Conservation (phyloP, 2,888 invertebrate species). For the Sphaerophoria rueppellii region DNA sequence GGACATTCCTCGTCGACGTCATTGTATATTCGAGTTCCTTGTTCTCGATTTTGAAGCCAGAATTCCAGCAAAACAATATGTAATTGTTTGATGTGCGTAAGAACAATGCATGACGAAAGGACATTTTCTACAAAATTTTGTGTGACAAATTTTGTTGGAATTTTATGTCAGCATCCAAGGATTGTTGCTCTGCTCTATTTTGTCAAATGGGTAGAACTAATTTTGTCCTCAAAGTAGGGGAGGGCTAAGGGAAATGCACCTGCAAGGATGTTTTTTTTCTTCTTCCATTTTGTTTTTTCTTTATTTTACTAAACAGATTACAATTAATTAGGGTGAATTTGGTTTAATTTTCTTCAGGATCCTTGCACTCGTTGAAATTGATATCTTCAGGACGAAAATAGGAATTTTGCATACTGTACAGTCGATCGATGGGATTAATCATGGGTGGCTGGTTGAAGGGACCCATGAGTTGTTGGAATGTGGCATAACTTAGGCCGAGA, state of each 20-base stretch:
- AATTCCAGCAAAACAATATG: conserved; percentile 53
- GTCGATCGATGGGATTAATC: conserved; percentile 85
- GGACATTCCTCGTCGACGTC: conserved; percentile 28
- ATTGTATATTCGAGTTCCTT: conserved; percentile 48
- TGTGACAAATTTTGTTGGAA: conserved; percentile 69
- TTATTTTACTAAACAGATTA: conserved; percentile 54
- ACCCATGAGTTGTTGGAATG: conserved; percentile 82
- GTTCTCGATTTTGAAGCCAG: conserved; percentile 59
- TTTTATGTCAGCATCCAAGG: conserved; percentile 37
- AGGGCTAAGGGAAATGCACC: conserved; percentile 78
- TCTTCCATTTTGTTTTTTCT: conserved; percentile 42
- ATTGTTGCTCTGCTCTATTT: conserved; percentile 75
- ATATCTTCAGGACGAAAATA: conserved; percentile 85
- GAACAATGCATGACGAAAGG: conserved; percentile 81
- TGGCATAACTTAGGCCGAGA: conserved; percentile 81
- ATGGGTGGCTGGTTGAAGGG: conserved; percentile 82
- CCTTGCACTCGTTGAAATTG: conserved; percentile 79
- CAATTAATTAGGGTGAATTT: conserved; percentile 37
- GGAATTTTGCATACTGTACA: conserved; percentile 86
- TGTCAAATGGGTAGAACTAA: conserved; percentile 81
- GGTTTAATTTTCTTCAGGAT: conserved; percentile 77
- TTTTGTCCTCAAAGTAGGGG: conserved; percentile 68
- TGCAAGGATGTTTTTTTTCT: conserved; percentile 76
- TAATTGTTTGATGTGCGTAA: conserved; percentile 74
- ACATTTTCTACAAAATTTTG: conserved; percentile 80